Evolutionary conservation across 2,888 invertebrate genomes (phyloP).

Genomic region (Ametastegia equiseti): DNA sequence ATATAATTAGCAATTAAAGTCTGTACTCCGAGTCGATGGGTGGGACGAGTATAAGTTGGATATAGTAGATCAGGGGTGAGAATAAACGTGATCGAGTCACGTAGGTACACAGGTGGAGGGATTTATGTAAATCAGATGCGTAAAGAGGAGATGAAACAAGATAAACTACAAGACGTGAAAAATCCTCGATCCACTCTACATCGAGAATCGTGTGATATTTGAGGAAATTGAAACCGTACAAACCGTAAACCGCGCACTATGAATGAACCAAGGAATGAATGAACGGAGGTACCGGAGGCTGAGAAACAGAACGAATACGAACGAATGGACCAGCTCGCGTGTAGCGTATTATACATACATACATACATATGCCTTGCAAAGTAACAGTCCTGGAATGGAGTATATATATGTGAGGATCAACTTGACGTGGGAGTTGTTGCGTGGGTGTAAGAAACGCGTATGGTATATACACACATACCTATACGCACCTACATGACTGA

Average conservation of each 20-base stretch:
- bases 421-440: slow-evolving; percentile 54
- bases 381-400: background rate
- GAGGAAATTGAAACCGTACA: slow-evolving; percentile 52
- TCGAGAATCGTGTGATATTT: background rate
- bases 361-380: background rate
- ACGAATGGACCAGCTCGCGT: background rate
- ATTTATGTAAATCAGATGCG: background rate
- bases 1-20: background rate
- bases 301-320: background rate
- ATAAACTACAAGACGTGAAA: no score
- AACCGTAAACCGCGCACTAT: slow-evolving; percentile 60
- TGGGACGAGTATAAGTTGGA: background rate
- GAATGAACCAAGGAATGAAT: slow-evolving; percentile 52
- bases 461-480: slow-evolving; percentile 51
- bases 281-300: slow-evolving; percentile 3
- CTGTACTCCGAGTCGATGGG: background rate
- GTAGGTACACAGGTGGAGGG: background rate
- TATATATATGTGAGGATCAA: slow-evolving; percentile 48
- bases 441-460: slow-evolving; percentile 58
- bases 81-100: no score
- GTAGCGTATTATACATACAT: background rate
- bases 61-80: background rate
- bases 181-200: no score
- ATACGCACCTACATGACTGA: no score
- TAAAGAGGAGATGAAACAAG: background rate